Evolutionary conservation across 2,113 vertebrate species (phyloP), one percentile per base, ranked within the genome.

Genomic region (Phocoena sinus): DNA sequence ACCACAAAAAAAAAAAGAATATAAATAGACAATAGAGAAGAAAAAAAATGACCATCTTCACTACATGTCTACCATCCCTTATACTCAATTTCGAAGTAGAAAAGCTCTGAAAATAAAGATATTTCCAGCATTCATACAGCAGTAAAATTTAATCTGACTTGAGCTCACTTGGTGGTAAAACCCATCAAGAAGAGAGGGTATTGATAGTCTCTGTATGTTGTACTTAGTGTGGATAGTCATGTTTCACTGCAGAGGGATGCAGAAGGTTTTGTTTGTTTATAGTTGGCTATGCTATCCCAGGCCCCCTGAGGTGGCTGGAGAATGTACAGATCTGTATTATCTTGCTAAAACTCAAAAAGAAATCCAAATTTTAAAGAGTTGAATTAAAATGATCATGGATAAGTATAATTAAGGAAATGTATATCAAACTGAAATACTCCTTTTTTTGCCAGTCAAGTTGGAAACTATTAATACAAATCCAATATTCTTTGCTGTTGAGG

Each of bases 351-450:
- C 53, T 86, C 5, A 90, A 70, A 91, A 76, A n/a, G 6, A 79
- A 63, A 47, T 67, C n/a, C n/a, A 62, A 91, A 88, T 36, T 94
- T 89, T 97, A 36, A 83, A 80, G 67, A 82, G 44, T 33, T 89
- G 53, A 92, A 58, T 7, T 60, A 70, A 58, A 58, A 15, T 33
- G 56, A 84, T 73, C 31, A 67, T 2, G 1, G 41, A n/a, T 4
- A 58, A 58, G 17, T 41, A 1, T 76, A 76, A 68, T 76, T 63
- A 77, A 91, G 76, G 47, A 79, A 81, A 70, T 47, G 15, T 50
- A 38, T 41, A 58, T 73, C 36, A 89, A 90, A 89, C 82, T 68
- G 50, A 94, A 92, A 95, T 63, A 87, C 23, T 62, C 18, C 5
- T 21, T 67, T 81, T 70, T 68, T 89, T 86, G 38, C 8, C 23